Percentiles rank a stretch among this genome's conserved stretches.
These are phyloP conservation scores for Erythrocercus mccallii DNA, from an alignment of 2,113 vertebrate genomes.

Conservation along the genomic window DNA sequence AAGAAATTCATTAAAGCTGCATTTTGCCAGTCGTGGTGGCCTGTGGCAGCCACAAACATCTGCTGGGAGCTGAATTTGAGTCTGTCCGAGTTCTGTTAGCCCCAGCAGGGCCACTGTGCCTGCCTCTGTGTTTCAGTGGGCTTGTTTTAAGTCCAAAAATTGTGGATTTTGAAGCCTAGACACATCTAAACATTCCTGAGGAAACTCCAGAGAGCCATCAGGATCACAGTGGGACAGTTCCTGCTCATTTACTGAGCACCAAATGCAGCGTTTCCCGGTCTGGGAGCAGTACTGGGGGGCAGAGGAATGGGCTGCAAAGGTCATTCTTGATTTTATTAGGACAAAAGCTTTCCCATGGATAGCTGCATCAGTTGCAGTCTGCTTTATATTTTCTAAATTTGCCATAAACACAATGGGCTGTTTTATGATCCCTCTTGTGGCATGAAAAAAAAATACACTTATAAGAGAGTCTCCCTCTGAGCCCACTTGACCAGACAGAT, in stretches of 20 bases:
- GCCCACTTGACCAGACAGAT: slow-evolving; percentile 50
- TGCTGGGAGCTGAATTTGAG: neutral
- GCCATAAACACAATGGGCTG: slow-evolving; percentile 39
- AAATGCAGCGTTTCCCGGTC: neutral
- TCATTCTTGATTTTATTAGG: neutral
- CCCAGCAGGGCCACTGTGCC: neutral
- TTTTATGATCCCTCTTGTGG: slow-evolving; percentile 63
- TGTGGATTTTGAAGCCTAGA: neutral
- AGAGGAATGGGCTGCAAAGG: neutral
- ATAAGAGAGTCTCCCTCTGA: neutral
- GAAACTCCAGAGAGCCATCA: neutral
- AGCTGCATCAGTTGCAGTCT: neutral
- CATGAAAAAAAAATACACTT: slow-evolving; percentile 34
- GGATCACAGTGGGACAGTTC: neutral
- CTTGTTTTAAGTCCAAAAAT: neutral
- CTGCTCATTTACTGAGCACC: neutral
- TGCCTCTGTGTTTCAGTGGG: neutral
- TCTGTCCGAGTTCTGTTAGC: neutral
- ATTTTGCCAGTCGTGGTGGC: neutral
- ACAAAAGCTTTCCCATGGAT: slow-evolving; percentile 11
- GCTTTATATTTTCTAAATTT: slow-evolving; percentile 20
- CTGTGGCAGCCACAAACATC: neutral
- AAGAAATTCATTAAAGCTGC: neutral
- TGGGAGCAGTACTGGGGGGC: neutral
- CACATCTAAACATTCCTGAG: neutral